Evolutionary conservation across 1,140 invertebrate genomes (phyloP).

Genomic region (Rhyzopertha dominica): DNA sequence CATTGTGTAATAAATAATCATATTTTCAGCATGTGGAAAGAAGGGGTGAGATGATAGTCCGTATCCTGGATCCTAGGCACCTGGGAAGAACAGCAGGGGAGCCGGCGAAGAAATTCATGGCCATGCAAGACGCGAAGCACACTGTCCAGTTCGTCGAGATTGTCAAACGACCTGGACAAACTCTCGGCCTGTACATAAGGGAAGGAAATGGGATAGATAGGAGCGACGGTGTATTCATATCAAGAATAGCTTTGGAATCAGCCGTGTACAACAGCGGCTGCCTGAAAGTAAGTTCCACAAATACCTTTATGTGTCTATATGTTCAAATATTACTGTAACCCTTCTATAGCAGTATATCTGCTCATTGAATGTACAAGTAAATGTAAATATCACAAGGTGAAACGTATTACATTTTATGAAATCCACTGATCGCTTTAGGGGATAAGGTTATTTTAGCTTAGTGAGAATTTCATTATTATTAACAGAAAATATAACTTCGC

Average conservation of each 20-base stretch:
- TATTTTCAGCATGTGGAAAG: constrained; percentile 77
- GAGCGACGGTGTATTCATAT: constrained; percentile 96
- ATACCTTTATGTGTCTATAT: too few relatives aligned
- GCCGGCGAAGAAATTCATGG: constrained; percentile 75
- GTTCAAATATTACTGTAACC: too few relatives aligned
- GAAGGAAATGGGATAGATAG: constrained; percentile 93
- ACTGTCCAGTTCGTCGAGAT: constrained; percentile 95
- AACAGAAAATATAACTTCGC: too few relatives aligned
- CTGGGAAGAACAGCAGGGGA: constrained; percentile 78
- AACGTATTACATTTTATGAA: too few relatives aligned
- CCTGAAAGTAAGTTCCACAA: constrained; percentile 68
- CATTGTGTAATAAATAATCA: too few relatives aligned
- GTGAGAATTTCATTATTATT: too few relatives aligned
- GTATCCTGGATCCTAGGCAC: constrained; percentile 79
- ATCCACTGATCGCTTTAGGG: too few relatives aligned
- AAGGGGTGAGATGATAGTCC: constrained; percentile 90
- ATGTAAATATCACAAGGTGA: too few relatives aligned
- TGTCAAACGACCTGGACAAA: constrained; percentile 97
- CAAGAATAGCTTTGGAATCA: constrained; percentile 93
- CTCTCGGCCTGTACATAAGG: constrained; percentile 94
- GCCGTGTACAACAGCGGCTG: constrained; percentile 95
- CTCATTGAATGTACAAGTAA: too few relatives aligned
- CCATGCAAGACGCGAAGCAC: constrained; percentile 71
- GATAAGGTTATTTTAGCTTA: too few relatives aligned
- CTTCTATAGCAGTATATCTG: too few relatives aligned